Conservation (phyloP, 2,888 invertebrate genomes). For the Noctua pronuba region DNA sequence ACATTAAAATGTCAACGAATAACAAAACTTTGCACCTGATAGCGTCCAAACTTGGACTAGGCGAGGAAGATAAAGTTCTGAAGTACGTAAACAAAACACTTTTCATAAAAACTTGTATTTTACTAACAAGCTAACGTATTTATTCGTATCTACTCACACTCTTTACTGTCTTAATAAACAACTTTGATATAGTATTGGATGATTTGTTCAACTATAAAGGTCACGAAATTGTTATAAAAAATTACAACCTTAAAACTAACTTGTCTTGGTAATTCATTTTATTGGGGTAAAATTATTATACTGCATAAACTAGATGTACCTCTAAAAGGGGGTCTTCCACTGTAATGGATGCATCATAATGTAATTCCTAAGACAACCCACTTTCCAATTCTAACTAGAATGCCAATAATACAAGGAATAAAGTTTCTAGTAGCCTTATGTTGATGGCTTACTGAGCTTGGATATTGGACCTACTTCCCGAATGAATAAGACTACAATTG, state of each 20-base stretch:
- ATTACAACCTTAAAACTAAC: neutral
- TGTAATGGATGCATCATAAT: neutral
- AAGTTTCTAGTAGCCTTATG: neutral
- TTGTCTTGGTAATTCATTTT: neutral
- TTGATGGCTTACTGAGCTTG: neutral
- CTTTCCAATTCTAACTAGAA: neutral
- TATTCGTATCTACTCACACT: neutral
- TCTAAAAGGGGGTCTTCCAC: neutral
- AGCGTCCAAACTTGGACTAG: conserved; percentile 83
- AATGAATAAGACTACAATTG: neutral
- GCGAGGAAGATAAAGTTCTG: conserved; percentile 83
- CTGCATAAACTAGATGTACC: neutral
- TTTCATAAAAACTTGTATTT: neutral
- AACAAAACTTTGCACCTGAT: conserved; percentile 81
- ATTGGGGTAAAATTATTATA: neutral
- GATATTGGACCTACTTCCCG: neutral
- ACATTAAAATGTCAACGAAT: conserved; percentile 74
- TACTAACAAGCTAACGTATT: neutral
- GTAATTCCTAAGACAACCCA: neutral
- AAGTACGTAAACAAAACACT: conserved; percentile 73
- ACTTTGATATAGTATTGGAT: neutral
- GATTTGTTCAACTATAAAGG: neutral
- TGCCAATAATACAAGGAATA: neutral
- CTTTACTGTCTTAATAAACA: neutral
- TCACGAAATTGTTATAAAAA: neutral